phyloP scores from a whole-genome alignment of 1,140 invertebrate species.

The Myzus persicae region DNA sequence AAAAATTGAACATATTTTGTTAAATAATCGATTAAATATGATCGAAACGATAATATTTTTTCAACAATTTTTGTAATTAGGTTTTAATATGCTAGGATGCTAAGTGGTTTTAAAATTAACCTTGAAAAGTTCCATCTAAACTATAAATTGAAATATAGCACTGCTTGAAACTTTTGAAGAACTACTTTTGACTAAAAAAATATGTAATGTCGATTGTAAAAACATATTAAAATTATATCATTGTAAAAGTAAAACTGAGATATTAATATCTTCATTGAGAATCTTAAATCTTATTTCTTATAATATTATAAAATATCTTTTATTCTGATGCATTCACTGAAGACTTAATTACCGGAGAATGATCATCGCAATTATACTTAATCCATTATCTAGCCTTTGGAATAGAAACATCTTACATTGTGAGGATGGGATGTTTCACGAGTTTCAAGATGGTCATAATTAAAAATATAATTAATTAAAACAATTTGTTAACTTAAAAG shows the following conservation, averaged over 20 bases:
- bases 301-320: neutral
- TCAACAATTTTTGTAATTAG: neutral
- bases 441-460: neutral
- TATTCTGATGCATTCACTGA: neutral
- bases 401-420: neutral
- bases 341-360: neutral
- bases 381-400: no score
- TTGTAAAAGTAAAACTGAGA: neutral
- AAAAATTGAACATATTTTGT: neutral
- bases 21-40: neutral
- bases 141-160: neutral
- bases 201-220: neutral
- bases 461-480: neutral
- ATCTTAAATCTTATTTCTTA: neutral
- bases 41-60: neutral
- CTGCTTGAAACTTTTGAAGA: neutral
- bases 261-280: neutral
- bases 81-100: neutral
- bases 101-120: neutral
- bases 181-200: neutral
- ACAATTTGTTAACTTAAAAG: neutral
- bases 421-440: neutral
- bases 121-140: neutral
- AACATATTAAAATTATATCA: neutral
- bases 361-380: no score